Evolutionary conservation across 2,113 vertebrate species (phyloP).

Genomic region (Uropsilus gracilis): DNA sequence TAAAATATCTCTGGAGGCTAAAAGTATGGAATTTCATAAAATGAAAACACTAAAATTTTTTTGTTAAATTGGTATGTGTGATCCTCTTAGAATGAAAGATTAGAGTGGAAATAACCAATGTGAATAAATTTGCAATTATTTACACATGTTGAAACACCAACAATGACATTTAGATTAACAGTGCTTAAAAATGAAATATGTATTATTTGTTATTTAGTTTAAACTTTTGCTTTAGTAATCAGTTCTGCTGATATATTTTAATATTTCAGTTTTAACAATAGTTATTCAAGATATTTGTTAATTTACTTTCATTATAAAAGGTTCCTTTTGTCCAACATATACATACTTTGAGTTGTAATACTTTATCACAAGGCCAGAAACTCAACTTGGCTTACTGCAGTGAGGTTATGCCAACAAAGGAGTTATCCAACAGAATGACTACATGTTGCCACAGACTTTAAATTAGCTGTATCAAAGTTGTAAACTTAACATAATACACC

Average conservation of each 20-base stretch:
- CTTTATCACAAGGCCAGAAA: conserved; percentile 11
- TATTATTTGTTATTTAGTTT: neutral
- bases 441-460: neutral
- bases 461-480: neutral
- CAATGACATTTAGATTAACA: neutral
- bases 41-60: neutral
- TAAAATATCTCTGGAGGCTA: neutral
- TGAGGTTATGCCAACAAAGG: neutral
- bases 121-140: neutral
- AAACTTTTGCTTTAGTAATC: neutral
- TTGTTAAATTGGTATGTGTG: neutral
- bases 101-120: neutral
- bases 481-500: neutral
- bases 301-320: conserved; percentile 30
- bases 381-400: neutral
- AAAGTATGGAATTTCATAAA: neutral
- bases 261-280: neutral
- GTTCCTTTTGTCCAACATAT: neutral
- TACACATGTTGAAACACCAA: neutral
- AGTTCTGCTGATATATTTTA: neutral
- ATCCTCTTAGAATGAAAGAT: conserved; percentile 10
- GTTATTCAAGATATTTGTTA: neutral
- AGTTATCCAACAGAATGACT: neutral
- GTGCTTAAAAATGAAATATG: neutral
- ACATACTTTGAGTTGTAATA: neutral